Conservation (phyloP, 2,113 vertebrate species). For the Tetraodon nigroviridis region DNA sequence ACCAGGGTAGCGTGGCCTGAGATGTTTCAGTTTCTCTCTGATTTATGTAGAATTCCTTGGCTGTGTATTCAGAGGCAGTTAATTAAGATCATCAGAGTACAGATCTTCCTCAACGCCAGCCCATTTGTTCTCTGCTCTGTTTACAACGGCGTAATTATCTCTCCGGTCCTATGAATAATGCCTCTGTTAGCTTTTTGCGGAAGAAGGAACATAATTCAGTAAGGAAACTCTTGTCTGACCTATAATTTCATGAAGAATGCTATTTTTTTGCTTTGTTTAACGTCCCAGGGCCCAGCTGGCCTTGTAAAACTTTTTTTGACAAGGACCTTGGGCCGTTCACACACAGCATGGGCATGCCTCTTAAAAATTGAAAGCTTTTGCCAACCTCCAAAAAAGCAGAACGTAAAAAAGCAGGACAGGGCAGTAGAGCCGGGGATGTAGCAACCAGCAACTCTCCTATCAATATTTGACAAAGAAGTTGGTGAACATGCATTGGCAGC, state of each 20-base stretch:
- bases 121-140: constrained; percentile 35
- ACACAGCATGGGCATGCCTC: too few relatives aligned
- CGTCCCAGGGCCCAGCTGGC: constrained; percentile 4
- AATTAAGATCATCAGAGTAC: constrained; percentile 39
- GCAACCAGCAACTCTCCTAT: neutral
- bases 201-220: constrained; percentile 9
- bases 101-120: constrained; percentile 7
- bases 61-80: constrained; percentile 38
- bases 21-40: constrained; percentile 47
- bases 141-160: constrained; percentile 30
- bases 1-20: constrained; percentile 12
- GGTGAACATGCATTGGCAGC: constrained; percentile 5
- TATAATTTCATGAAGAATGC: constrained; percentile 4
- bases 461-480: neutral
- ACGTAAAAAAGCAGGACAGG: too few relatives aligned
- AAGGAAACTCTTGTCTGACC: constrained; percentile 17
- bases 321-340: too few relatives aligned
- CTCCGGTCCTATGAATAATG: neutral
- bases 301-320: too few relatives aligned
- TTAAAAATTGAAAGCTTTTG: too few relatives aligned
- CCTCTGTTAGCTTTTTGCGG: neutral
- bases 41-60: constrained; percentile 36
- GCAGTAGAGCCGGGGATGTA: neutral
- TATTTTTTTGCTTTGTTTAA: constrained; percentile 5
- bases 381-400: too few relatives aligned